phyloP scores from a whole-genome alignment of 2,797 vertebrate species.

The Ibycter americanus region DNA sequence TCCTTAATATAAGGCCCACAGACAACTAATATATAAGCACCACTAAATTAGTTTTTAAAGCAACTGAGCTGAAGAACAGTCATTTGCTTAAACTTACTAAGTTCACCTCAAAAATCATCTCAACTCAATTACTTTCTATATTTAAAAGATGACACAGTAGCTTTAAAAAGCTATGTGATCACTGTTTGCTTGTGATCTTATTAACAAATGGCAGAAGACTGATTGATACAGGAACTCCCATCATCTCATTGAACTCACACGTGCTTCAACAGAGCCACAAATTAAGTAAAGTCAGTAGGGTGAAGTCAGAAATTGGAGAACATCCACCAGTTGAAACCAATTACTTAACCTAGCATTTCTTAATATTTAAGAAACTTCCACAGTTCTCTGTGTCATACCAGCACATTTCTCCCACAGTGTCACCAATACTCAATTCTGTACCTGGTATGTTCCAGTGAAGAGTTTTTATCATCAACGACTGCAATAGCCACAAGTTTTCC shows the following conservation, averaged over 20 bases:
- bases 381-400: background rate
- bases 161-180: background rate
- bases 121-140: background rate
- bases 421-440: slow-evolving; percentile 69
- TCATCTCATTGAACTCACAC: background rate
- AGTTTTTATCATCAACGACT: slow-evolving; percentile 93
- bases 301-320: background rate
- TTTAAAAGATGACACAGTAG: background rate
- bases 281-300: background rate
- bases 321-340: background rate
- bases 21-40: background rate
- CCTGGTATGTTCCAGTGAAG: slow-evolving; percentile 88
- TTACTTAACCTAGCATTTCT: background rate
- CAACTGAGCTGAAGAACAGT: background rate
- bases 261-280: background rate
- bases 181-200: background rate
- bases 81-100: background rate
- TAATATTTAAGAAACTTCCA: background rate
- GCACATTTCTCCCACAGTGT: background rate
- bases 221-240: background rate
- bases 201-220: background rate
- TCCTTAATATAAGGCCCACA: background rate
- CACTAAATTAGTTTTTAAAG: background rate
- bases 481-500: slow-evolving; percentile 96
- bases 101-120: background rate